Conservation (phyloP, 2,113 vertebrate species). For the Podiceps cristatus region DNA sequence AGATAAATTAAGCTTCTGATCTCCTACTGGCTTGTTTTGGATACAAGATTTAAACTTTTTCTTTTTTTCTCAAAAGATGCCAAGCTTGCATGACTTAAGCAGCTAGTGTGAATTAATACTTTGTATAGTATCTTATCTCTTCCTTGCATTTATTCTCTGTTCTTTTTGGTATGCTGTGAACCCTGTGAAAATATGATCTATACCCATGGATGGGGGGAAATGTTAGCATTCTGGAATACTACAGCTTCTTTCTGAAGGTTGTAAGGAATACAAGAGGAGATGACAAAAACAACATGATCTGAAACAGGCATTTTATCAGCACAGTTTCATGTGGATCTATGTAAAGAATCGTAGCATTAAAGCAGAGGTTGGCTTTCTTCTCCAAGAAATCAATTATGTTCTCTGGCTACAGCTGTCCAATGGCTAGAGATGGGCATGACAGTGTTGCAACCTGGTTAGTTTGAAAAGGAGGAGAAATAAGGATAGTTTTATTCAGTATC, state of each 20-base stretch:
- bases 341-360: not conserved
- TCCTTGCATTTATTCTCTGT: not conserved
- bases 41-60: not conserved
- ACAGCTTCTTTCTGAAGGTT: not conserved
- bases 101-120: not conserved
- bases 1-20: not conserved
- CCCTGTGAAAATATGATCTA: not conserved
- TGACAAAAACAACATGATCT: accelerated
- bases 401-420: not conserved
- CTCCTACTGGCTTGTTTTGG: not conserved
- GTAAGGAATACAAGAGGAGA: not conserved
- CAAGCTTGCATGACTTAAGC: not conserved
- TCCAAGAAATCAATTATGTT: not conserved
- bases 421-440: not conserved
- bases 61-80: not conserved
- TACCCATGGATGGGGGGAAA: not conserved
- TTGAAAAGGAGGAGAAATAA: not conserved
- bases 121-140: not conserved
- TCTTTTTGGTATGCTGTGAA: not conserved
- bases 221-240: not conserved
- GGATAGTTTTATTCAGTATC: not conserved
- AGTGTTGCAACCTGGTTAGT: not conserved
- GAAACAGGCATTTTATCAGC: not conserved
- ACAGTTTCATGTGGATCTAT: not conserved
- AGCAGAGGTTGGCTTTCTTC: not conserved